Evolutionary conservation across 2,113 vertebrate species (phyloP), one percentile per base, ranked within the genome.

Genomic region (Proteles cristata): DNA sequence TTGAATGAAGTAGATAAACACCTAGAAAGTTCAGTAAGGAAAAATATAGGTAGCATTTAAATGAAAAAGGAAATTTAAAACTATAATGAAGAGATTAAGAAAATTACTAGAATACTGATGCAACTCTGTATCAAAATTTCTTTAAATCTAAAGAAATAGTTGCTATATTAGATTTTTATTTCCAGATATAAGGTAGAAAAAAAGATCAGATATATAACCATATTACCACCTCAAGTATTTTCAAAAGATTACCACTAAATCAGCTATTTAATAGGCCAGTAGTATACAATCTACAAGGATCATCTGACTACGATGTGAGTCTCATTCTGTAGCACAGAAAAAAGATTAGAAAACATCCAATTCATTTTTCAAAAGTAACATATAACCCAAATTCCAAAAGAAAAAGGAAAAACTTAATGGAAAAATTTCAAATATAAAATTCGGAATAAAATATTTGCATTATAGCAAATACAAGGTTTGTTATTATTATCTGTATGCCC

Each of bases 341-440:
- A 80, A 16, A 90, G 23, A 21, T 92, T 63, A 11, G 33, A 94
- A 93, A 92, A 15, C 53, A 86, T 91, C 65, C 21, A 58, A 80
- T 79, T 93, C 16, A 53, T 85, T 93, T 93, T 91, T 88, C 92
- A 93, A 96, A 87, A 87, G 68, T 79, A 90, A 86, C 25, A 92
- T 53, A 80, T 43, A 94, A 93, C 7, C 21, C 58, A 90, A 81
- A 96, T 94, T 82, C 63, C 71, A 89, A 69, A 53, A 79, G 33
- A 82, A 25, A 69, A 90, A 65, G 76, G 39, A 79, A 90, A 82
- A 88, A 73, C 35, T 31, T 86, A 66, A 7, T 81, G 15, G 71
- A 97, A 92, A 92, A 92, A 50, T 14, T 84, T 15, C 26, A 79
- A 39, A 88, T 53, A 82, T 33, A 76, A 95, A 84, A 92, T 53